phyloP scores from a whole-genome alignment of 2,888 invertebrate genomes.

The Lasiommata megera region DNA sequence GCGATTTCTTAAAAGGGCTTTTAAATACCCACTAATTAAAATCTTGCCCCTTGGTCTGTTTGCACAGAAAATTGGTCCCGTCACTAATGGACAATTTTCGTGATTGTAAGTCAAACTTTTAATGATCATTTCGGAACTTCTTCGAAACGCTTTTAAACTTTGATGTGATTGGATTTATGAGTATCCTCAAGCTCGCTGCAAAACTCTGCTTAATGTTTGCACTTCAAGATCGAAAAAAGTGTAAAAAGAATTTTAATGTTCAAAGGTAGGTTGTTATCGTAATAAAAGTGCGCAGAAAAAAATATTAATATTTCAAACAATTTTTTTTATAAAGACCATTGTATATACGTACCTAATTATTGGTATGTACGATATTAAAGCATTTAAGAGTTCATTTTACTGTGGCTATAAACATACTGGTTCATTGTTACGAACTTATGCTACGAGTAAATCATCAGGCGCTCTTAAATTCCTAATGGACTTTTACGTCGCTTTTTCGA shows the following conservation, averaged over 20 bases:
- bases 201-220: slow-evolving; percentile 18
- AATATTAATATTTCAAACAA: no score
- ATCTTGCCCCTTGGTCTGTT: slow-evolving; percentile 37
- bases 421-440: neutral
- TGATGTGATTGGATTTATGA: slow-evolving; percentile 45
- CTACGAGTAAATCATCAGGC: slow-evolving; percentile 4
- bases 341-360: no score
- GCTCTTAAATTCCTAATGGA: neutral
- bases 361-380: no score
- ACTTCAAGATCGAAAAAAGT: neutral
- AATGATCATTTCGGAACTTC: slow-evolving; percentile 47
- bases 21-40: slow-evolving; percentile 38
- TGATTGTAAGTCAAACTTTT: slow-evolving; percentile 47
- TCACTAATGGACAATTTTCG: slow-evolving; percentile 46
- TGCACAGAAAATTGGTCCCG: slow-evolving; percentile 37
- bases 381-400: neutral
- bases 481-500: neutral
- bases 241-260: neutral
- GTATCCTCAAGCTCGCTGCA: slow-evolving; percentile 34
- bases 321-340: no score
- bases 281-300: neutral
- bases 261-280: neutral
- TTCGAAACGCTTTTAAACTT: slow-evolving; percentile 41
- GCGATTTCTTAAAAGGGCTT: slow-evolving; percentile 9
- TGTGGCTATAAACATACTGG: neutral